Evolutionary conservation across 2,888 invertebrate genomes (phyloP).

Genomic region (Eupithecia tripunctaria): DNA sequence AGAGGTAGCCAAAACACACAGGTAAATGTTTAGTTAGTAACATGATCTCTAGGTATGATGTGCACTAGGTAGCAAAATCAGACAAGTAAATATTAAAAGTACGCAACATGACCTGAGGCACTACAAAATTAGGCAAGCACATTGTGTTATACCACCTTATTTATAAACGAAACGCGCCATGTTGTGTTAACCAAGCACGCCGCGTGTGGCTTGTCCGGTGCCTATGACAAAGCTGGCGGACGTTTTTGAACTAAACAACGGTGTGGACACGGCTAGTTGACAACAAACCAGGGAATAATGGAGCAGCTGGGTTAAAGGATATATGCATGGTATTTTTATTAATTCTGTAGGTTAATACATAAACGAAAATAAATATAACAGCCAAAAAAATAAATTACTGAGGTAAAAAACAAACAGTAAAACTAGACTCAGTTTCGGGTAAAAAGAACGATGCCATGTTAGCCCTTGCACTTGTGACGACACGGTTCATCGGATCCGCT

Average conservation of each 20-base stretch:
- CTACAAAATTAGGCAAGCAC: constrained; percentile 1
- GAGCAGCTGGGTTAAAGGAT: constrained; percentile 1
- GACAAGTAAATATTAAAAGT: background rate
- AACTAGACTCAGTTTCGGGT: too few relatives aligned
- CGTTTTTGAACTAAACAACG: constrained; percentile 40
- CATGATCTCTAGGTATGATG: too few relatives aligned
- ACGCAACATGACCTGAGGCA: background rate
- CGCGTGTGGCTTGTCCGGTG: constrained; percentile 21
- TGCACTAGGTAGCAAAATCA: background rate
- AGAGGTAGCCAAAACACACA: too few relatives aligned
- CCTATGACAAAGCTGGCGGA: constrained; percentile 28
- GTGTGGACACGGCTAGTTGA: constrained; percentile 30
- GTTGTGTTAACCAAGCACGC: constrained; percentile 2
- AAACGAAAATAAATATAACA: too few relatives aligned
- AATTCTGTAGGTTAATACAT: too few relatives aligned
- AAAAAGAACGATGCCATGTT: too few relatives aligned
- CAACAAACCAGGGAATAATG: background rate
- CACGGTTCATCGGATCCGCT: too few relatives aligned
- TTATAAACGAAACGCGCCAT: constrained; percentile 7
- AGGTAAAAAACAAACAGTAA: too few relatives aligned
- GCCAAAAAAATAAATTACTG: too few relatives aligned
- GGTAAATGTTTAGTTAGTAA: too few relatives aligned
- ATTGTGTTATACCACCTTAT: background rate
- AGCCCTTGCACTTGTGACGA: too few relatives aligned
- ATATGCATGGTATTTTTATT: too few relatives aligned